A percentile compares a stretch with the other conserved stretches of the same genome.
Conservation (phyloP, 2,888 invertebrate genomes). For the Drosophila eohydei region DNA sequence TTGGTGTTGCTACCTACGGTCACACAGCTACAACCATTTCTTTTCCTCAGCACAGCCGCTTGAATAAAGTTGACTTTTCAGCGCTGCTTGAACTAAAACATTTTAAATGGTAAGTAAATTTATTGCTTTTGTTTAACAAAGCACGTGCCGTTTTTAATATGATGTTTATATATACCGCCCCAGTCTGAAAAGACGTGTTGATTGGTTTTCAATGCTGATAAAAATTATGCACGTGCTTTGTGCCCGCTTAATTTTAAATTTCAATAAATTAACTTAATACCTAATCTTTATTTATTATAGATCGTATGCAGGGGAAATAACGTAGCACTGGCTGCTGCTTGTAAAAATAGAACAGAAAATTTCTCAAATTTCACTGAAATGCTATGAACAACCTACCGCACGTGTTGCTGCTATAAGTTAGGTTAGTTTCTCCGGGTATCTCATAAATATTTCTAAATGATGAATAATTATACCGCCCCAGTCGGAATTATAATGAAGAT, state of each 20-base stretch:
- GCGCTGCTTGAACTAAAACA: background rate
- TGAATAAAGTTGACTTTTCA: background rate
- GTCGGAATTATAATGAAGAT: constrained; percentile 66
- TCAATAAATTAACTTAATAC: background rate
- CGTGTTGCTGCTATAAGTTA: constrained; percentile 32
- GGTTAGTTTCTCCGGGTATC: constrained; percentile 41
- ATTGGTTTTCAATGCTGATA: constrained; percentile 55
- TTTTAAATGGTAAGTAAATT: constrained; percentile 13
- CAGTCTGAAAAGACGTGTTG: constrained; percentile 64
- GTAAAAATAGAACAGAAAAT: constrained; percentile 1
- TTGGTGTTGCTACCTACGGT: background rate
- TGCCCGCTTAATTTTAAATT: background rate
- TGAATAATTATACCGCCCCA: constrained; percentile 66
- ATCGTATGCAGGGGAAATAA: background rate
- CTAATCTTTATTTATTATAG: constrained; percentile 15
- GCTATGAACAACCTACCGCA: constrained; percentile 10
- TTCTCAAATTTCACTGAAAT: background rate
- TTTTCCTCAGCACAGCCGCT: constrained; percentile 26
- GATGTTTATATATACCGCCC: constrained; percentile 60
- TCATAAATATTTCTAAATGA: constrained; percentile 33
- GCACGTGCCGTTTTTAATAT: constrained; percentile 10
- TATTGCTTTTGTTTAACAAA: background rate
- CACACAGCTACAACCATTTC: constrained; percentile 5
- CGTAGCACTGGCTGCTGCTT: background rate
- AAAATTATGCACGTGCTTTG: constrained; percentile 5